Base-by-base conservation (phyloP, 2,797 vertebrate genomes). In the Gambusia yucatana region DNA sequence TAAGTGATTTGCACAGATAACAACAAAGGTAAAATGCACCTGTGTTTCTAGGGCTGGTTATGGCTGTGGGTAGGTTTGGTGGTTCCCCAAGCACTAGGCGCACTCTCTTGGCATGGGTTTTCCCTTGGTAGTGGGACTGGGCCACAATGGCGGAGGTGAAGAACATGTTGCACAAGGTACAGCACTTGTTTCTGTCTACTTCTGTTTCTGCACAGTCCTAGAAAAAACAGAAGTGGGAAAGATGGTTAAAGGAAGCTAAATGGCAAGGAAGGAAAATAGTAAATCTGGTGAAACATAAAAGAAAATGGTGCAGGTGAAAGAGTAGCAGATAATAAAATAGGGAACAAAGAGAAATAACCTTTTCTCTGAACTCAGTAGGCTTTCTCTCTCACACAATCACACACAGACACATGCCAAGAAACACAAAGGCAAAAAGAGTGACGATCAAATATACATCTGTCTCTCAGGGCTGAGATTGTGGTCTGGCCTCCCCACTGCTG, bases 131-230 rank as follows among this genome's bases (percentile, higher is more conserved):
- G 93, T 97, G 96, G 2, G 96, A 96, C 93, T 97, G 96, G 67
- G 96, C 96, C 86, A 97, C 96, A 1, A 97, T 96, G 63, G 96
- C 96, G 0, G 96, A 97, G 69, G 96, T 97, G 94, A 97, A 97
- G 93, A 97, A 96, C 96, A 97, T 97, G 86, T 97, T 97, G 89
- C 96, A 97, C 88, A 97, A 93, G 4, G 96, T 97, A 75, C 96
- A 97, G 90, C 96, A 97, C 90, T 97, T 97, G 91, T 97, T 97
- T 81, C 94, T 95, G 94, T 97, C 96, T 87, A 97, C 96, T 86
- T 96, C 96, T 48, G 95, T 95, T 82, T 97, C 96, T 50, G 95
- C 95, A 75, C 96, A 96, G 86, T 96, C 96, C 96, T 97, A 47
- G 81, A 86, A 84, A 84, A 81, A 72, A 69, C 70, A 88, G 52